Conservation (phyloP, 2,888 invertebrate genomes). For the Acheta domesticus region DNA sequence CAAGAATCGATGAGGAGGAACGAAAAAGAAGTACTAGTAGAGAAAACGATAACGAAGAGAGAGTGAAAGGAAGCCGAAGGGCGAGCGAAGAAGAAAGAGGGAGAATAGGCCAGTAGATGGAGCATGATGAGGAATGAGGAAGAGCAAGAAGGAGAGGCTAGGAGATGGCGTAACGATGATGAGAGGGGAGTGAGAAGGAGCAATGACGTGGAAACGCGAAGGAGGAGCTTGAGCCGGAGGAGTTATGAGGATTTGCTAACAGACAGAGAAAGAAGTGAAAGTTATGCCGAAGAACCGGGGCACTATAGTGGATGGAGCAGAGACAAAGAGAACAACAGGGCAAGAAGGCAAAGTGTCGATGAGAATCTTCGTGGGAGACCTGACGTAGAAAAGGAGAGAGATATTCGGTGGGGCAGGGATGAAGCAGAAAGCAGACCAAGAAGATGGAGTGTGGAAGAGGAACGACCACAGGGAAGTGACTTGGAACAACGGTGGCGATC, state of each 20-base stretch:
- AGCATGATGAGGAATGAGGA: neutral
- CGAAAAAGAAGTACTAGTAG: slow-evolving; percentile 22
- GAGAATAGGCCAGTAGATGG: slow-evolving; percentile 2
- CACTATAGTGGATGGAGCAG: slow-evolving; percentile 19
- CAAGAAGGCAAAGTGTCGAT: neutral
- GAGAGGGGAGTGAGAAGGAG: neutral
- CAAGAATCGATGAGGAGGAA: slow-evolving; percentile 21
- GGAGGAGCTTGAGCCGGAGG: neutral
- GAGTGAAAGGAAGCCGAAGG: neutral
- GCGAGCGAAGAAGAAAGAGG: neutral
- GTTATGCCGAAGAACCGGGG: neutral
- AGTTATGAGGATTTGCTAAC: neutral
- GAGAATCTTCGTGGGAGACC: no score
- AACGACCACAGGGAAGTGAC: no score
- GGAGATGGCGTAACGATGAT: neutral
- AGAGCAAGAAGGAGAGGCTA: neutral
- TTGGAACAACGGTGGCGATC: no score
- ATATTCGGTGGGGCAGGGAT: no score
- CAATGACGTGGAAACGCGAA: slow-evolving; percentile 23
- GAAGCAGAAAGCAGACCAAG: no score
- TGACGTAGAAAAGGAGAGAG: no score
- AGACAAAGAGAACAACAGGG: neutral
- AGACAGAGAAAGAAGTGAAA: neutral
- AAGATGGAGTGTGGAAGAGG: no score
- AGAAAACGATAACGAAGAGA: slow-evolving; percentile 21